phyloP scores from a whole-genome alignment of 2,888 invertebrate genomes.

The Actias luna region DNA sequence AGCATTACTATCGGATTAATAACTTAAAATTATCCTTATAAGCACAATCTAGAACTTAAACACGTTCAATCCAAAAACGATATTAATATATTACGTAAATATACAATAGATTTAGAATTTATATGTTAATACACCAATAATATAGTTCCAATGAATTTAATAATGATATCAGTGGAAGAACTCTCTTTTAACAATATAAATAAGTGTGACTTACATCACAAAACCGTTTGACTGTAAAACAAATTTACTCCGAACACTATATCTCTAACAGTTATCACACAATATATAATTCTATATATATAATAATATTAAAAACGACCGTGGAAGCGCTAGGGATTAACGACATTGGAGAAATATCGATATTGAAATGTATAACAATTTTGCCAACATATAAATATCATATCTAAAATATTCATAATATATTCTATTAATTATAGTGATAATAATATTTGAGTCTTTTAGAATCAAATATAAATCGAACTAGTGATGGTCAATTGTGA shows the following conservation, averaged over 20 bases:
- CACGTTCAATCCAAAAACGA: too few species aligned
- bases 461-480: neutral
- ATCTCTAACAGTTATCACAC: neutral
- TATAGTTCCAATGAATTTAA: too few species aligned
- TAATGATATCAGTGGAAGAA: neutral
- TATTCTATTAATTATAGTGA: neutral
- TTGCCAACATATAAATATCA: neutral
- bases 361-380: neutral
- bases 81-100: too few species aligned
- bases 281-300: neutral
- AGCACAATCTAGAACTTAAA: too few species aligned
- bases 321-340: constrained; percentile 1
- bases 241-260: neutral
- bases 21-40: too few species aligned
- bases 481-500: neutral
- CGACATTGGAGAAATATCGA: constrained; percentile 6
- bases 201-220: neutral
- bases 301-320: constrained; percentile 5
- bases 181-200: neutral
- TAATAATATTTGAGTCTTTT: neutral
- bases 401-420: neutral
- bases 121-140: neutral
- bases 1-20: too few species aligned
- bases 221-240: neutral
- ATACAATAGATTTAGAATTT: neutral